Conservation (phyloP, 2,888 invertebrate genomes). For the Cephus pulcher region DNA sequence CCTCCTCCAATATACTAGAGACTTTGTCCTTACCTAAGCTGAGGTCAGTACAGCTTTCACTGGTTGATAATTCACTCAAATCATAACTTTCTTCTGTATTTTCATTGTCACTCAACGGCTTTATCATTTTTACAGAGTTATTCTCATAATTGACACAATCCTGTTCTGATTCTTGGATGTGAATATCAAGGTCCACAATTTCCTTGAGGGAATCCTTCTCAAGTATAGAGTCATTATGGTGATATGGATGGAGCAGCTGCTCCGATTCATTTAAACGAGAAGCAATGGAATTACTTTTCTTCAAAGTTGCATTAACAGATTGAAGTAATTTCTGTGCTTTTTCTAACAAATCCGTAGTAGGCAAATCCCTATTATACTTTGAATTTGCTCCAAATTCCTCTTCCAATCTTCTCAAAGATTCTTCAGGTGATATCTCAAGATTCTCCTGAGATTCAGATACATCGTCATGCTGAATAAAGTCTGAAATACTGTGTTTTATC, state of each 20-base stretch:
- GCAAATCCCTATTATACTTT: conserved; percentile 28
- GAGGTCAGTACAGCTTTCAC: conserved; percentile 42
- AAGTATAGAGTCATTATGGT: not conserved
- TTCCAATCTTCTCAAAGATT: conserved; percentile 20
- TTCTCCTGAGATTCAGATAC: not conserved
- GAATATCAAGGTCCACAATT: not conserved
- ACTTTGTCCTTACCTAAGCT: conserved; percentile 19
- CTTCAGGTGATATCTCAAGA: not conserved
- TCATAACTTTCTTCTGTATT: conserved; percentile 33
- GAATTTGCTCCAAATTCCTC: conserved; percentile 26
- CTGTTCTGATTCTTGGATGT: conserved; percentile 16
- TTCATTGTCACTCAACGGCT: not conserved
- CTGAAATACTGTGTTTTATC: not conserved
- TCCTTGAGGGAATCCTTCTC: conserved; percentile 3
- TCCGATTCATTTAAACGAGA: conserved; percentile 51
- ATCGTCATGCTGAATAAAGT: not conserved
- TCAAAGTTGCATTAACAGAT: conserved; percentile 65
- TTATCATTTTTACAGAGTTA: not conserved
- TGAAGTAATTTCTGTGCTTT: conserved; percentile 65
- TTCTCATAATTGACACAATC: not conserved
- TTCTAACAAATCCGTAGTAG: conserved; percentile 61
- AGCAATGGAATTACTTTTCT: conserved; percentile 61
- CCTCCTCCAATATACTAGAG: conserved; percentile 12
- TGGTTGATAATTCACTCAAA: conserved; percentile 39
- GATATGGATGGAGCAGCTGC: conserved; percentile 32